Evolutionary conservation across 2,888 invertebrate species (phyloP), one percentile per base, ranked within the genome.

Genomic region (Galerucella nymphaeae): DNA sequence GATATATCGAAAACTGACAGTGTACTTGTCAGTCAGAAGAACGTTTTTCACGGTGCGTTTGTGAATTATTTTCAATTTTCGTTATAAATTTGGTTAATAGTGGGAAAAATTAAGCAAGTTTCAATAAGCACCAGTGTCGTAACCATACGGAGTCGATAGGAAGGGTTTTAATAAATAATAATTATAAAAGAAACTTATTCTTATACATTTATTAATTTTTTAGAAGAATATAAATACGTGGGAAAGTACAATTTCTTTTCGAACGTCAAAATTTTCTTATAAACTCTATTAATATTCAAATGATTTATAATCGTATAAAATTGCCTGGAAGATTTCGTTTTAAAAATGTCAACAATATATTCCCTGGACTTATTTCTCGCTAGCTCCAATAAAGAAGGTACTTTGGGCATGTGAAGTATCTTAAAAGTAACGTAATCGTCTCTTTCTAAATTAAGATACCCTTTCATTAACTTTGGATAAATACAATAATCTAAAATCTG

Each of bases 321-420:
- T n/a, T 80, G 67, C 41, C 77, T 76, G 5, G 81, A 77, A 65
- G 68, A 75, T 53, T 57, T 66, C 23, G 78, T 74, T 8, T 72
- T 66, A 72, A 70, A 80, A 50, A 55, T 78, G 16, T 71, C 48
- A n/a, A 77, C 78, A 9, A 83, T 66, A 68, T 76, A 72, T 50
- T 79, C 79, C 65, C 83, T 76, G 42, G 79, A 45, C 63, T 73
- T 73, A 74, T 83, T 80, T 70, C 83, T 79, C n/a, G 81, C 66
- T 58, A 83, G 66, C 75, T 83, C 83, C 23, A 82, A 65, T 66
- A 83, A 75, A 9, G 79, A 80, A 5, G 83, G 83, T 23, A 82
- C 58, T 68, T 66, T 74, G 4, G 77, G 77, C 30, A 78, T 53
- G 42, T 74, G 74, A 11, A 74, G 61, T 18, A 78, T 78, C 64